Evolutionary conservation across 2,888 invertebrate genomes (phyloP), one percentile per base, ranked within the genome.

Genomic region (Caenorhabditis macrosperma): DNA sequence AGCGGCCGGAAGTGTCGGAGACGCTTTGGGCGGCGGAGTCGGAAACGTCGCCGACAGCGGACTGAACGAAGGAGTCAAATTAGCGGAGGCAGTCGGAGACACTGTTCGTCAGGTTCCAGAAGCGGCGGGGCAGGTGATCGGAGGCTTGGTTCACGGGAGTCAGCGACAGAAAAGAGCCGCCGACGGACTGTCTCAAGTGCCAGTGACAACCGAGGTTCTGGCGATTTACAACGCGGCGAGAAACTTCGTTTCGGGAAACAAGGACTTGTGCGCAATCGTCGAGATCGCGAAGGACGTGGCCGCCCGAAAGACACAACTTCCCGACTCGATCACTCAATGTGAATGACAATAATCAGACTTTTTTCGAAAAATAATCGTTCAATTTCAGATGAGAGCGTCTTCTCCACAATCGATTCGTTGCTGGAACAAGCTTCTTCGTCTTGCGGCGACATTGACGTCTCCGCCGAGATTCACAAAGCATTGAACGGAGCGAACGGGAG

Each of bases 61-160:
- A 33, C 24, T 78, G 30, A 60, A 69, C 28, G 71, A 78, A 48
- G 50, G 46, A 1, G 44, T 46, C 22, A 44, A 50, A 5, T 20
- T 78, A 60, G 77, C 71, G 22, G 77, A 38, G 44, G 46, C 77
- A 22, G 52, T 71, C 33, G 77, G 77, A 9, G 77, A 78, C 44
- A 78, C 69, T 9, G 46, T 63, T 0, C 6, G 55, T 4, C 33
- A 57, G 12, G 55, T 63, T 1, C 55, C 63, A 4, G 52, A 28
- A 22, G 33, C 52, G 1, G 59, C 50, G 10, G 50, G 35, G 10
- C 24, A 60, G 28, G 22, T 60, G 9, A 3, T 48, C 1, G 26
- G 38, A 17, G 59, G 59, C 38, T 35, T 69, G 15, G 22, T 26
- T 3, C 44, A 59, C 6, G 60, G 55, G 30, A 54, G 38, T 57